Evolutionary conservation across 2,113 vertebrate genomes (phyloP), one percentile per base, ranked within the genome.

Genomic region (Oxygymnocypris stewartii): DNA sequence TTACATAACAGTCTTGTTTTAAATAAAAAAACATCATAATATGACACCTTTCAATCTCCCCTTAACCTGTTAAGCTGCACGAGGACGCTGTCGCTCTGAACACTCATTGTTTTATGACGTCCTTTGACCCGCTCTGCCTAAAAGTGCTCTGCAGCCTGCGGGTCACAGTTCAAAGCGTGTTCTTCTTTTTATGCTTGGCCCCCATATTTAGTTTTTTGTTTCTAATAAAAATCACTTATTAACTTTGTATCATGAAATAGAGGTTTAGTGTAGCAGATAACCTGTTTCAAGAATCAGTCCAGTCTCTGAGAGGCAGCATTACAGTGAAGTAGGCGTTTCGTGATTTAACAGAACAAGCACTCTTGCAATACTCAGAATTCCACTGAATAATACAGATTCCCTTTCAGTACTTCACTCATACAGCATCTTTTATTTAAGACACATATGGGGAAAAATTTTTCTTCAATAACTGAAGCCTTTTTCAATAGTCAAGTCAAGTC

Each of bases 201-300:
- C 31, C 20, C 20, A 42, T 81, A 81, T 47, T 31, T 81, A 3
- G n/a, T 8, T 31, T 57, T 61, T 63, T n/a, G 79, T 63, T 65
- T 67, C 14, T 47, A 47, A 81, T 65, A 20, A 81, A 81, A 18
- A 59, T 65, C 37, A 81, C 40, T 65, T 81, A 81, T 81, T 81
- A 81, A 81, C 59, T 12, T 67, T 4, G 20, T 28, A 57, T 14
- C 20, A 76, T 49, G n/a, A 76, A 25, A 31, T 11, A 11, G 37
- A 13, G 13, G n/a, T 25, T 59, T 79, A 25, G 23, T 16, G 6
- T 12, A 9, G 8, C 4, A 14, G 44, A 14, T 16, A 51, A 51
- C 12, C 44, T 40, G 28, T 79, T 57, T 35, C 7, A n/a, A n/a
- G 51, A 37, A 79, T 37, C 51, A 57, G 76, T 78, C 16, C 8